These are phyloP conservation scores for Bungarus multicinctus DNA, from an alignment of 2,113 vertebrate genomes.

Conservation along the genomic window DNA sequence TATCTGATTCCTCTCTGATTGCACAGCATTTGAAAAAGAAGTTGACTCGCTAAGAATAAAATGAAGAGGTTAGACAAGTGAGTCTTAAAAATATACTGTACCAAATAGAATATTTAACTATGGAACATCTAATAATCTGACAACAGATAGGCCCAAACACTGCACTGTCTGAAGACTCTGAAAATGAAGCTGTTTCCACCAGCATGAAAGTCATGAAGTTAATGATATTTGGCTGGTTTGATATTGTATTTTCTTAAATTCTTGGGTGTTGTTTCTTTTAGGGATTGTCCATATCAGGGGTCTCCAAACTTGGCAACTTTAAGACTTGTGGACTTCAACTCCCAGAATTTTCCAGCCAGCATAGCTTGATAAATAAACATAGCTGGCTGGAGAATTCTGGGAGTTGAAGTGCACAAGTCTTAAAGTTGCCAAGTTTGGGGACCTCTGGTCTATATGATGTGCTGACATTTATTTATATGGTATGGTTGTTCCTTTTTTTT, in stretches of 20 bases:
- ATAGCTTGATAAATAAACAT: too few relatives aligned
- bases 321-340: too few relatives aligned
- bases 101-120: not conserved
- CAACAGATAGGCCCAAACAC: not conserved
- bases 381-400: too few relatives aligned
- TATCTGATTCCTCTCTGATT: not conserved
- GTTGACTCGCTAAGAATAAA: not conserved
- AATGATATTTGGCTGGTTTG: not conserved
- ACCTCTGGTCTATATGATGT: not conserved
- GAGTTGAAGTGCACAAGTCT: too few relatives aligned
- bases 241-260: not conserved
- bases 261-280: not conserved
- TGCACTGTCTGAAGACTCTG: too few relatives aligned
- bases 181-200: not conserved
- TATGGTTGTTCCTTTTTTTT: not conserved
- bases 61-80: not conserved
- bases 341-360: too few relatives aligned
- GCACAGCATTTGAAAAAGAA: not conserved
- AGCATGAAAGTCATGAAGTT: not conserved
- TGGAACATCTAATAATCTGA: not conserved
- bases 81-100: not conserved
- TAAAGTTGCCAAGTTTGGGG: too few relatives aligned
- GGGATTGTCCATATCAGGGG: not conserved
- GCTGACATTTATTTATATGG: not conserved
- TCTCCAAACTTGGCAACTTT: too few relatives aligned